Conservation (phyloP, 1,140 invertebrate species). For the Melanaphis sacchari region DNA sequence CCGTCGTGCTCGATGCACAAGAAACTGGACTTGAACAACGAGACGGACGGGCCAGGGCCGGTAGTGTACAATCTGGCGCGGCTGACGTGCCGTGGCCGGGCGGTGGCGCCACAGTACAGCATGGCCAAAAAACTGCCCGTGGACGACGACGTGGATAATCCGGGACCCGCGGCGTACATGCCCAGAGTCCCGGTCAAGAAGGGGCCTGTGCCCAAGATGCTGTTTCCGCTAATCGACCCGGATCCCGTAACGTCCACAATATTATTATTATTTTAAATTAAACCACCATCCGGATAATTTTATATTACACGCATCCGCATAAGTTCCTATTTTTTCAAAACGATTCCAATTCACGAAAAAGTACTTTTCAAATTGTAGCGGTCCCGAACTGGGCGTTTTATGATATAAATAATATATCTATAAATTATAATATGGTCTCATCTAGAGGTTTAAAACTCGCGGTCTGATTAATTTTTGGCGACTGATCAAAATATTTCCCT, state of each 20-base stretch:
- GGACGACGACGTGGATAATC: not conserved
- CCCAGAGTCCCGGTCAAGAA: not conserved
- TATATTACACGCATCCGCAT: too few species aligned
- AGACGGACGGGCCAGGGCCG: conserved; percentile 14
- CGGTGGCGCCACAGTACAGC: not conserved
- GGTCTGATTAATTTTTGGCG: too few species aligned
- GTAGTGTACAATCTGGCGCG: not conserved
- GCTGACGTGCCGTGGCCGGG: not conserved
- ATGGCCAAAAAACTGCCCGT: not conserved
- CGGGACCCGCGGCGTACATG: conserved; percentile 36
- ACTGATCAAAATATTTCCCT: too few species aligned
- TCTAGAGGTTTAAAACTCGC: too few species aligned
- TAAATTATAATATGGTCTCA: too few species aligned
- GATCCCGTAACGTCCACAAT: not conserved
- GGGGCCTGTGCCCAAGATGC: not conserved
- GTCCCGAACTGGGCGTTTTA: too few species aligned
- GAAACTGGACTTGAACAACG: not conserved
- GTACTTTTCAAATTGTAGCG: too few species aligned
- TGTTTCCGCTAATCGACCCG: not conserved
- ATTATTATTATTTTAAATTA: not conserved
- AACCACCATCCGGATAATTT: too few species aligned
- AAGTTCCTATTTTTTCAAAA: not conserved
- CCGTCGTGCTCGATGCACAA: not conserved
- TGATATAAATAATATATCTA: too few species aligned
- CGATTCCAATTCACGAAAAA: not conserved